These are phyloP conservation scores for Cardiocondyla obscurior DNA, from an alignment of 1,140 invertebrate species.

Conservation along the genomic window DNA sequence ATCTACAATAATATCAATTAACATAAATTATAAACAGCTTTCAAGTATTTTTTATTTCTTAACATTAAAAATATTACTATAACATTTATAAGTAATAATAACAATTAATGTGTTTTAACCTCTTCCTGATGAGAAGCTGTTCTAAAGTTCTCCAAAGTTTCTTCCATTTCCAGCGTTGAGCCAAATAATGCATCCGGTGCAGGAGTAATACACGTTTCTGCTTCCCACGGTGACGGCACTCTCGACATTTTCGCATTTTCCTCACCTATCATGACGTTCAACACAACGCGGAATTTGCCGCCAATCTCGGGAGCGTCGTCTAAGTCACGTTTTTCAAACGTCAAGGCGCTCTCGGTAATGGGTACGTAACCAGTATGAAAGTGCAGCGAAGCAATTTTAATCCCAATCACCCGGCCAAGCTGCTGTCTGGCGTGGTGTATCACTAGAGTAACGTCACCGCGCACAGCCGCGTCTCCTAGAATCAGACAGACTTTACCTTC, in stretches of 20 bases:
- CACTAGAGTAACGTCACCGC: constrained; percentile 93
- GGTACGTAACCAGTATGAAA: constrained; percentile 95
- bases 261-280: constrained; percentile 90
- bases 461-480: constrained; percentile 87
- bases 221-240: constrained; percentile 90
- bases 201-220: constrained; percentile 82
- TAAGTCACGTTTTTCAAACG: constrained; percentile 90
- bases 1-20: constrained; percentile 18
- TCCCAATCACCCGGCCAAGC: constrained; percentile 91
- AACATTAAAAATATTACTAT: not conserved
- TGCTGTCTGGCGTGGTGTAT: constrained; percentile 95
- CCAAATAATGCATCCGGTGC: constrained; percentile 89
- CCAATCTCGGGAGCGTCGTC: constrained; percentile 91
- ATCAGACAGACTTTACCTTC: constrained; percentile 88
- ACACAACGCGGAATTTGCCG: constrained; percentile 88
- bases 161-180: constrained; percentile 92
- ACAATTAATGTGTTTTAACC: constrained; percentile 49
- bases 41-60: not conserved
- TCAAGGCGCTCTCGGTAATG: constrained; percentile 89
- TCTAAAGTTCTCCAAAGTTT: constrained; percentile 92
- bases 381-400: constrained; percentile 94
- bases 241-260: constrained; percentile 86
- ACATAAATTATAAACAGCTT: not conserved
- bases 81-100: not conserved
- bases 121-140: constrained; percentile 57